phyloP scores from a whole-genome alignment of 2,113 vertebrate species.

The Amphiprion percula region DNA sequence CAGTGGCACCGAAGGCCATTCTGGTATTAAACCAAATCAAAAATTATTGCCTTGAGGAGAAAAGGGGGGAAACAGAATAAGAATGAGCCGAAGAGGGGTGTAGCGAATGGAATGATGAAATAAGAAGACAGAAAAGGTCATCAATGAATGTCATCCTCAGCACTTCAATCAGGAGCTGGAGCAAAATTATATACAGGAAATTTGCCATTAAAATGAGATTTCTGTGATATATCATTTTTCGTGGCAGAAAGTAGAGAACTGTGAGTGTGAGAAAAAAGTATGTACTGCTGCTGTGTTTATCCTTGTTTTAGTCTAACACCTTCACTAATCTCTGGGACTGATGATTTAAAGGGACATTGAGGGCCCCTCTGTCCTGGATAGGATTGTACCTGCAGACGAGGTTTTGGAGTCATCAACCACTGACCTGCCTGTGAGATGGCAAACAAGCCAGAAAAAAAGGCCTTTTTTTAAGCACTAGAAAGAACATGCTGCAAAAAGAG shows the following conservation, averaged over 20 bases:
- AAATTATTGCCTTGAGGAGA: constrained; percentile 37
- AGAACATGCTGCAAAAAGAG: constrained; percentile 7
- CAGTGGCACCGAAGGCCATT: constrained; percentile 33
- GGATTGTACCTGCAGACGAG: constrained; percentile 23
- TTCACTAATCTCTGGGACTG: constrained; percentile 29
- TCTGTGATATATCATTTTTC: background rate
- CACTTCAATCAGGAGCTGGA: constrained; percentile 24
- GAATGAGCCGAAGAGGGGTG: constrained; percentile 24
- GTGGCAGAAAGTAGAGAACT: background rate
- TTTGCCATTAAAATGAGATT: constrained; percentile 13
- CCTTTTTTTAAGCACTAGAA: constrained; percentile 1
- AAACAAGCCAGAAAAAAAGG: background rate
- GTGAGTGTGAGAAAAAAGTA: background rate
- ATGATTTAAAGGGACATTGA: constrained; percentile 47
- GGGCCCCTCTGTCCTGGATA: constrained; percentile 47
- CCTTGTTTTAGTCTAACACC: background rate
- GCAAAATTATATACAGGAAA: constrained; percentile 18
- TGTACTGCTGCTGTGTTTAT: constrained; percentile 29
- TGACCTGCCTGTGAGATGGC: constrained; percentile 13
- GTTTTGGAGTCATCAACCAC: constrained; percentile 17
- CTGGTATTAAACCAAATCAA: constrained; percentile 49
- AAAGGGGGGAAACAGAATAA: constrained; percentile 17
- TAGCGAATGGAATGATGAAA: constrained; percentile 38
- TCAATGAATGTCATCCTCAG: constrained; percentile 35
- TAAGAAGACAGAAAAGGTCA: constrained; percentile 54